These are phyloP conservation scores for Achroia grisella DNA, from an alignment of 1,140 invertebrate species.

Conservation along the genomic window DNA sequence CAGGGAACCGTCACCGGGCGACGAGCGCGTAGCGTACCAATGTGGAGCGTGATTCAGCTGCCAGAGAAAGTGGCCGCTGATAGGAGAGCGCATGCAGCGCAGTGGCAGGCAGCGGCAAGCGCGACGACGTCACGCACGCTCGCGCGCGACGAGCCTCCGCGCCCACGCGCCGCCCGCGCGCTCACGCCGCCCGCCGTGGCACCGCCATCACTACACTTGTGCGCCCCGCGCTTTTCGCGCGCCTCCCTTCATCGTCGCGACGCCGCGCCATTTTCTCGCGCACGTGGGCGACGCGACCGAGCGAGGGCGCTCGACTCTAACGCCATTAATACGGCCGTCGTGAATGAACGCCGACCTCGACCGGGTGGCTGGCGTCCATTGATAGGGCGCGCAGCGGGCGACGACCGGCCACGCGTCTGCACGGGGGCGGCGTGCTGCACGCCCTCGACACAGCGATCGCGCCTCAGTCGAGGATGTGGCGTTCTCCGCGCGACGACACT, in stretches of 20 bases:
- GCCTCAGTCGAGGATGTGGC: constrained; percentile 66
- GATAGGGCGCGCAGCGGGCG: constrained; percentile 56
- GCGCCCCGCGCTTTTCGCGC: constrained; percentile 59
- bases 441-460: constrained; percentile 41
- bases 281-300: constrained; percentile 61
- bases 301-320: constrained; percentile 49
- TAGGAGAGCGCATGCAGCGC: constrained; percentile 22
- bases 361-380: constrained; percentile 60
- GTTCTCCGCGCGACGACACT: constrained; percentile 57
- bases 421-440: constrained; percentile 56
- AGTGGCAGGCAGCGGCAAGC: constrained; percentile 10
- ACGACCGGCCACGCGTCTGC: constrained; percentile 34
- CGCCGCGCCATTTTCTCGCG: constrained; percentile 68
- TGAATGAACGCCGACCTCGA: constrained; percentile 70
- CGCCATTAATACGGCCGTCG: constrained; percentile 66
- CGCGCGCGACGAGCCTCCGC: constrained; percentile 54
- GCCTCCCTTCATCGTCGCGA: constrained; percentile 56
- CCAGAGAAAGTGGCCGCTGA: constrained; percentile 46
- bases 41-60: constrained; percentile 58
- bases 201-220: constrained; percentile 46
- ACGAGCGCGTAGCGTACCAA: constrained; percentile 28
- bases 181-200: constrained; percentile 22
- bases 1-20: constrained; percentile 23
- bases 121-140: constrained; percentile 21
- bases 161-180: constrained; percentile 37